Conservation (phyloP, 2,797 vertebrate species). For the Rhadinocentrus ornatus region DNA sequence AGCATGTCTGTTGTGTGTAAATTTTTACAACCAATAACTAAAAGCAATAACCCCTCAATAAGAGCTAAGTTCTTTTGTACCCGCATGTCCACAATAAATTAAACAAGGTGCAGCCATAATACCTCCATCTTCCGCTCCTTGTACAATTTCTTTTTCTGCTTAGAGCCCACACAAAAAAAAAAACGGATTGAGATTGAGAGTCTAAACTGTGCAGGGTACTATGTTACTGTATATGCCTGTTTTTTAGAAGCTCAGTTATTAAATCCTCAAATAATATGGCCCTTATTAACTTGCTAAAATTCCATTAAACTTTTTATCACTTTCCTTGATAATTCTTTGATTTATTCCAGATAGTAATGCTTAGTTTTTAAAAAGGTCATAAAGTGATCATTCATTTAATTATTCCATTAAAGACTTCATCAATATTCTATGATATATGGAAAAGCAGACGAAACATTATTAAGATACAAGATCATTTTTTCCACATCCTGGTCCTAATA, state of each 20-base stretch:
- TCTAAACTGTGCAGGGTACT: not conserved
- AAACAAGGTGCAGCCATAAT: conserved; percentile 32
- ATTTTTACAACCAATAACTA: not conserved
- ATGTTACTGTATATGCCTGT: conserved; percentile 5
- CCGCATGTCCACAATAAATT: conserved; percentile 41
- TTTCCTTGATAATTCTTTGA: not conserved
- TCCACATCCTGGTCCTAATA: not conserved
- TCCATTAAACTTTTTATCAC: conserved; percentile 11
- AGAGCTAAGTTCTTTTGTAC: conserved; percentile 6
- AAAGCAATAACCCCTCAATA: not conserved
- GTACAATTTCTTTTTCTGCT: not conserved
- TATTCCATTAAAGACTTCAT: not conserved
- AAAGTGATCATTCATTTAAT: not conserved
- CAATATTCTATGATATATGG: not conserved
- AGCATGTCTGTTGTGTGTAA: not conserved
- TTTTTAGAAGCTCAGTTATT: conserved; percentile 18
- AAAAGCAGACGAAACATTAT: conserved; percentile 7
- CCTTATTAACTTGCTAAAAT: conserved; percentile 47
- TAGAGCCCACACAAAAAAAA: not conserved
- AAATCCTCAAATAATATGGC: conserved; percentile 27
- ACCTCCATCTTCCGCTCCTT: conserved; percentile 4
- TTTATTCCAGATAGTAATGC: not conserved
- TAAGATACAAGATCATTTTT: conserved; percentile 1
- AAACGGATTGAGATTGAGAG: not conserved
- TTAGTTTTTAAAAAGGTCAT: not conserved